Percentiles rank a stretch among this genome's conserved stretches.
These are phyloP conservation scores for Cephus cinctus DNA, from an alignment of 1,140 invertebrate genomes.

Conservation along the genomic window DNA sequence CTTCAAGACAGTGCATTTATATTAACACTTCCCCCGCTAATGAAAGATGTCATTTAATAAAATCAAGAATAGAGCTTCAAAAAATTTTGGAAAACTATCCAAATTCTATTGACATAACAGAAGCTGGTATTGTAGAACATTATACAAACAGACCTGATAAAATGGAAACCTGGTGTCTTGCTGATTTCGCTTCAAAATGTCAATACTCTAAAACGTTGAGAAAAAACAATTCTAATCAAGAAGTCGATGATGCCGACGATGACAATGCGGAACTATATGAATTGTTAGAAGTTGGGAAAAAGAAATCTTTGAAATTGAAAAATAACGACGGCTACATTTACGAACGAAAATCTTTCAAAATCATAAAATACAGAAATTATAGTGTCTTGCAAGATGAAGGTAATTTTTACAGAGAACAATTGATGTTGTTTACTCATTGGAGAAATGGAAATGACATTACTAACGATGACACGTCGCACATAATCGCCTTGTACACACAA, in stretches of 20 bases:
- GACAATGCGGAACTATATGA: neutral
- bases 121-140: neutral
- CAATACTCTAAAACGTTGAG: neutral
- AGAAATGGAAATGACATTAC: constrained; percentile 6
- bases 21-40: constrained; percentile 4
- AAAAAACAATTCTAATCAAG: neutral
- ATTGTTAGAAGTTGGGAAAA: neutral
- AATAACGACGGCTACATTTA: constrained; percentile 1
- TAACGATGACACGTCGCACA: neutral
- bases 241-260: neutral
- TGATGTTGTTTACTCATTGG: constrained; percentile 7
- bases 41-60: constrained; percentile 7
- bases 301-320: neutral
- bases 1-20: constrained; percentile 3
- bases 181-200: constrained; percentile 4
- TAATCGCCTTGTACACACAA: no score
- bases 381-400: neutral
- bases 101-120: constrained; percentile 4
- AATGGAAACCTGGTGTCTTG: constrained; percentile 5
- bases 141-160: neutral
- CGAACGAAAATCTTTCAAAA: neutral
- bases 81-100: constrained; percentile 1
- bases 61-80: constrained; percentile 2
- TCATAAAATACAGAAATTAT: constrained; percentile 9
- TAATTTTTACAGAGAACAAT: constrained; percentile 9